Conservation (phyloP, 2,797 vertebrate genomes). For the Enteromius mattozi region DNA sequence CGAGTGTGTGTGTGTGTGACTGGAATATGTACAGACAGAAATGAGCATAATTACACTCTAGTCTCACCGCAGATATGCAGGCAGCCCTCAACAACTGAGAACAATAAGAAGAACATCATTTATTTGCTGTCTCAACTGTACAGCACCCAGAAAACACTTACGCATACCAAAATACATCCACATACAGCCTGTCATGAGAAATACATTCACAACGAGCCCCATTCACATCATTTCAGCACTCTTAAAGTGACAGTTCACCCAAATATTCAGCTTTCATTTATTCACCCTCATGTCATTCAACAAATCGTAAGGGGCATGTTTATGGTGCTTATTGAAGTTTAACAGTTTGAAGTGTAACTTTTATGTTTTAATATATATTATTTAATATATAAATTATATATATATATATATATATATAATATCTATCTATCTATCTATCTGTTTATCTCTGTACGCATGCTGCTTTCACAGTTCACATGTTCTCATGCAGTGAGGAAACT, state of each 20-base stretch:
- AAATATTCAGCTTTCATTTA: neutral
- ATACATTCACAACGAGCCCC: neutral
- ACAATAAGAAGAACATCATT: constrained; percentile 49
- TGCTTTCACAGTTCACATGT: neutral
- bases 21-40: constrained; percentile 47
- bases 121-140: constrained; percentile 30
- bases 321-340: neutral
- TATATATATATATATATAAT: no score
- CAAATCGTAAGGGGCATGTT: neutral
- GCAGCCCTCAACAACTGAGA: constrained; percentile 60
- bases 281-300: neutral
- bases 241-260: constrained; percentile 14
- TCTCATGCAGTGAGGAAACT: neutral
- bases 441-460: no score
- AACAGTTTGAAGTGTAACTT: neutral
- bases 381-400: no score
- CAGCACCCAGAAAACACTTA: neutral
- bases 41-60: constrained; percentile 68
- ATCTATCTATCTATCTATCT: neutral
- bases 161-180: neutral
- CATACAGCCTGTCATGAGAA: neutral
- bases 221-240: constrained; percentile 7
- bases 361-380: no score
- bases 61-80: constrained; percentile 68
- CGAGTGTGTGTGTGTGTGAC: constrained; percentile 25